Evolutionary conservation across 2,797 vertebrate genomes (phyloP).

Genomic region (Hippoglossus hippoglossus): DNA sequence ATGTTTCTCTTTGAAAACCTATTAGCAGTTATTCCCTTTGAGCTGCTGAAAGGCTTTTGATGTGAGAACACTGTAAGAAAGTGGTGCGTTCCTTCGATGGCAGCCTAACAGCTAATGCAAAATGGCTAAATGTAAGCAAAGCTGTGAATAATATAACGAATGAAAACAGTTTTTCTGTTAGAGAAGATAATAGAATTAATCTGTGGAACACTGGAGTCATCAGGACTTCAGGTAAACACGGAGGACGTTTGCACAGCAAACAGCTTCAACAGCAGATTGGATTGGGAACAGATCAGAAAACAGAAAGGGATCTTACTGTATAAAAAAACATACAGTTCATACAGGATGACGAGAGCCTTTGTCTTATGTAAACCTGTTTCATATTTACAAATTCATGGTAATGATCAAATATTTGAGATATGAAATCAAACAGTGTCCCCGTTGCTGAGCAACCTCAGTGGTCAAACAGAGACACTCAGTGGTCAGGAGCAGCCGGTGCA

Average conservation of each 20-base stretch:
- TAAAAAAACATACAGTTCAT: background rate
- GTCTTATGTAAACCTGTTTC: background rate
- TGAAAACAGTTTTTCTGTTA: background rate
- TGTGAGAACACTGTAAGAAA: background rate
- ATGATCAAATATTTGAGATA: too few relatives aligned
- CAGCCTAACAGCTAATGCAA: background rate
- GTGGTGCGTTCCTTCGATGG: background rate
- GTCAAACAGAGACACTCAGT: conserved; percentile 76
- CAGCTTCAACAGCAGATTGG: too few relatives aligned
- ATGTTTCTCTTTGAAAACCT: conserved; percentile 8
- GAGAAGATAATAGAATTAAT: background rate
- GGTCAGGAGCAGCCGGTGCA: conserved; percentile 23
- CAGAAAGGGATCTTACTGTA: background rate
- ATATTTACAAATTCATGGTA: background rate
- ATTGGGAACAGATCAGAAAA: background rate
- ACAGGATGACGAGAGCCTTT: background rate
- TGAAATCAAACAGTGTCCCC: background rate
- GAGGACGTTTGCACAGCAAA: background rate
- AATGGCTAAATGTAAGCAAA: background rate
- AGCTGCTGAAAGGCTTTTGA: conserved; percentile 2
- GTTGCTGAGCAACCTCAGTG: background rate
- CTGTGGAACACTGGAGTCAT: background rate
- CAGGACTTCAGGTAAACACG: background rate
- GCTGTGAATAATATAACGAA: background rate
- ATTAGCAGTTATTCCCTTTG: background rate